These are phyloP conservation scores for Lacerta viridis DNA, from an alignment of 2,797 vertebrate species.

Conservation along the genomic window DNA sequence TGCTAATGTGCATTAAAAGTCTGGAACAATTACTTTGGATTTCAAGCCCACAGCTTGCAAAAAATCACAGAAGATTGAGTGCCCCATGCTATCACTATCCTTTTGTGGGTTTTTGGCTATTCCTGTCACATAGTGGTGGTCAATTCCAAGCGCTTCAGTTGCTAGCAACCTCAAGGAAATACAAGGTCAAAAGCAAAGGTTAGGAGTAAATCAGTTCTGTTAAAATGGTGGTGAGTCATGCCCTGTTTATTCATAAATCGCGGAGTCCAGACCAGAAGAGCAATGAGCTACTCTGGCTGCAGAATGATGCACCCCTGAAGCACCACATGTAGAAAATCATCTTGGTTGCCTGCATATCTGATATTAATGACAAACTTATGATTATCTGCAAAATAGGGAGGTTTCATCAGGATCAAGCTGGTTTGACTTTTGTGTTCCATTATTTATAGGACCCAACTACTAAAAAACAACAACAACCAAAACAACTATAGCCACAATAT, in stretches of 20 bases:
- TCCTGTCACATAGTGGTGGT: too few relatives aligned
- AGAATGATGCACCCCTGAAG: neutral
- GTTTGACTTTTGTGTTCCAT: neutral
- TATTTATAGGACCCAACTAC: neutral
- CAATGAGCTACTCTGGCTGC: neutral
- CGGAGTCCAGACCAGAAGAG: neutral
- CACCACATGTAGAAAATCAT: neutral
- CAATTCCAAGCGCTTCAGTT: neutral
- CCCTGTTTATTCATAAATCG: neutral
- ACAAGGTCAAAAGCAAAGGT: neutral
- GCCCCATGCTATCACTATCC: neutral
- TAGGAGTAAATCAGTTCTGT: neutral
- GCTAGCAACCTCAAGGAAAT: neutral
- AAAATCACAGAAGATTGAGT: neutral
- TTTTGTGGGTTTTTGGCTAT: neutral
- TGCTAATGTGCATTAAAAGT: constrained; percentile 28
- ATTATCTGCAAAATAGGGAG: neutral
- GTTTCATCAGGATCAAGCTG: neutral
- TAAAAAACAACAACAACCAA: too few relatives aligned
- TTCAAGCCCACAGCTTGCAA: neutral
- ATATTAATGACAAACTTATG: neutral
- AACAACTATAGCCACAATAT: too few relatives aligned
- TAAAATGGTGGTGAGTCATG: constrained; percentile 9
- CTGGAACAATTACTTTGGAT: neutral
- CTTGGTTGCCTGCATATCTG: neutral